Evolutionary conservation across 2,113 vertebrate species (phyloP), one percentile per base, ranked within the genome.

Genomic region (Indri indri): DNA sequence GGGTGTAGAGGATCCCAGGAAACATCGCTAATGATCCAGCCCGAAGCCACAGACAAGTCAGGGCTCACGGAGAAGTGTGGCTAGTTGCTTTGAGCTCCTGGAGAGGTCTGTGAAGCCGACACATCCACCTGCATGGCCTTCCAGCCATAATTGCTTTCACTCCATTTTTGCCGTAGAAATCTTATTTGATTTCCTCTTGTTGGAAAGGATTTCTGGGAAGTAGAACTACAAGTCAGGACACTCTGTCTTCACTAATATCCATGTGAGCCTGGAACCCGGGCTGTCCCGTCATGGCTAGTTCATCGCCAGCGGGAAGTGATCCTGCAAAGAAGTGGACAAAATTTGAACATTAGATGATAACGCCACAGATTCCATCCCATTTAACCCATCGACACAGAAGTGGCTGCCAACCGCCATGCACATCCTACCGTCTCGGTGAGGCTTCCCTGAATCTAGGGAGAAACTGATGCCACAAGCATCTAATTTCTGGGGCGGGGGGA

Each of bases 391-490:
- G 10, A 42, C 11, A 3, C 0, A 20, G 50, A 79, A 9, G 42
- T 4, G 2, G 1, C 40, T 0, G 0, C 66, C 34, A 4, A 45
- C 12, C 0, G 1, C 13, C 11, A 25, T 6, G 40, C 10, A 20
- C 7, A 4, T 13, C 54, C 30, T 8, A 5, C 22, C 25, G 1
- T 45, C 23, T 23, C 17, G 13, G 5, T 18, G 10, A 27, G 25
- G 23, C 11, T 30, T 45, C 54, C 47, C 34, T 18, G 23, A 80
- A 14, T 42, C 59, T 54, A 27, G 32, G 47, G 10, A 23, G 71
- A 83, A 79, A 23, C 2, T 1, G 11, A 76, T 20, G 13, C 8
- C 30, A 45, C 6, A 45, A 22, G 66, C 66, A 66, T 61, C 13
- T 32, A 45, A 45, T 13, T 73, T 79, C 27, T 25, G 8, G 8